A percentile compares a stretch with the other conserved stretches of the same genome.
Evolutionary conservation across 2,113 vertebrate genomes (phyloP).

Genomic region (Colossoma macropomum): DNA sequence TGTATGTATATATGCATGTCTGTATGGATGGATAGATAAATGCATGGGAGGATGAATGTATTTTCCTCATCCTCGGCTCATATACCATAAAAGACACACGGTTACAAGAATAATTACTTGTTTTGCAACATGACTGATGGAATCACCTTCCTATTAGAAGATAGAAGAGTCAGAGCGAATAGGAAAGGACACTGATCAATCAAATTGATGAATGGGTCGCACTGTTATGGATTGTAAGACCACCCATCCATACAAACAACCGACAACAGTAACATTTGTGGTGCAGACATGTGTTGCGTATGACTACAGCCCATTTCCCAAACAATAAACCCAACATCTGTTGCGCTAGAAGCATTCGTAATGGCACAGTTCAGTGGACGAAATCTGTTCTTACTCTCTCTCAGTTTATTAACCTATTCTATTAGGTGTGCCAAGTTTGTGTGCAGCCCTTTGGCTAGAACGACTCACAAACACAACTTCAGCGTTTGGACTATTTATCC

Average conservation of each 20-base stretch:
- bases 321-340: slow-evolving; percentile 6
- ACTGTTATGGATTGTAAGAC: not conserved
- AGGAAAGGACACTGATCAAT: not conserved
- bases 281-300: not conserved
- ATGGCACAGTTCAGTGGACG: not conserved
- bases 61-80: not conserved
- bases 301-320: slow-evolving; percentile 14
- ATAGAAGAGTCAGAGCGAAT: not conserved
- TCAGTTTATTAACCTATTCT: slow-evolving; percentile 14
- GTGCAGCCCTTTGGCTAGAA: slow-evolving; percentile 1
- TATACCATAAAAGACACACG: not conserved
- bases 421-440: not conserved
- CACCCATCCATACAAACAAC: not conserved
- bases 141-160: not conserved
- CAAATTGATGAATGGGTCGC: not conserved
- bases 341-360: not conserved
- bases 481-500: slow-evolving; percentile 3
- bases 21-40: not conserved
- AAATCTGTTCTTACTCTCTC: slow-evolving; percentile 1
- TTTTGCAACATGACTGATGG: not conserved
- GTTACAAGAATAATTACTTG: too few species aligned
- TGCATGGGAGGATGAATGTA: not conserved
- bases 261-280: not conserved
- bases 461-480: not conserved
- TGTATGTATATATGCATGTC: not conserved